Base-by-base conservation (phyloP, 1,140 invertebrate genomes). In the Pantala flavescens region DNA sequence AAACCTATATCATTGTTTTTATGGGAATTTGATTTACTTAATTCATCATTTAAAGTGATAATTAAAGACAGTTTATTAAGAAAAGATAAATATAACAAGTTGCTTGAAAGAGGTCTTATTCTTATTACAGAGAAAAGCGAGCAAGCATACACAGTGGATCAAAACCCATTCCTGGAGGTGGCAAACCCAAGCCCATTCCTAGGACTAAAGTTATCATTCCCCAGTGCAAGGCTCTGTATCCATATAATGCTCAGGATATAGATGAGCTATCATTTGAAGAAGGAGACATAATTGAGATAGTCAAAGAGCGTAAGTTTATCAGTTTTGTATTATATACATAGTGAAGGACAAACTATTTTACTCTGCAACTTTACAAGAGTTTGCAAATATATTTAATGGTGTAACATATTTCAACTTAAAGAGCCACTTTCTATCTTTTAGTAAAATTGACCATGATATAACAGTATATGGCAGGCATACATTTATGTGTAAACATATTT, bases 221-320 rank as follows among this genome's bases (percentile, higher is more conserved):
- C 19, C 83, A 85, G 77, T 87, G 87, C 71, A 84, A 83, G 76
- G 88, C 88, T 49, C 79, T 91, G 19, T 91, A 89, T 80, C 84
- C 87, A 43, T 92, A 91, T 77, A 86, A 85, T 77, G 88, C 90
- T 7, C 86, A 87, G 78, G 90, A 91, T 81, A 83, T 88, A 0
- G 90, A 91, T 80, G 90, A 91, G 80, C 81, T 92, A 0, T 84
- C 82, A 43, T 86, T 92, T 43, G 84, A 85, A 72, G 88, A 88
- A 77, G 87, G 87, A 19, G 89, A 90, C 73, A 79, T 88, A 14
- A 84, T 91, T 74, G 87, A 90, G 76, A 84, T 91, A 36, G 78
- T 90, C 0, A 85, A 88, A 81, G 88, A 91, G 86, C 85, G 89
- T 90, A 78, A 83, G 82, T 82, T 49, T 14, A 23, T 12, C 70